phyloP scores from a whole-genome alignment of 2,888 invertebrate species.

The Melangyna quadrimaculata region DNA sequence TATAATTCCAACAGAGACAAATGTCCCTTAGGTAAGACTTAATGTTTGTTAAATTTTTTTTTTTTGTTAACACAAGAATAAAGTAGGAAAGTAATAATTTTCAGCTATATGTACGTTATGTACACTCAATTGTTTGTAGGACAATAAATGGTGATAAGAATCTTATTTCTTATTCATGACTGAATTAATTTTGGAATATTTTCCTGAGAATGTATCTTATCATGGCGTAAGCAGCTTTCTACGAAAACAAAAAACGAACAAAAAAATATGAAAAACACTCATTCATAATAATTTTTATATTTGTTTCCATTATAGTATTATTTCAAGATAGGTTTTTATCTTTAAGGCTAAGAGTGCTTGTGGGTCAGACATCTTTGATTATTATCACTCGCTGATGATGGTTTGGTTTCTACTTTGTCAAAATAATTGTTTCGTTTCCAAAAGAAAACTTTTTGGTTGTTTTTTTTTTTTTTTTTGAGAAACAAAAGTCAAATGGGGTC shows the following conservation, averaged over 20 bases:
- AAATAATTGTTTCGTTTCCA: not conserved
- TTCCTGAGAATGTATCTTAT: conserved; percentile 4
- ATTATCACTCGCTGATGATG: conserved; percentile 10
- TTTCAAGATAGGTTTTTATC: not conserved
- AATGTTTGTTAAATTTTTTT: not conserved
- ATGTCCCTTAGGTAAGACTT: not conserved
- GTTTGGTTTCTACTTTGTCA: not conserved
- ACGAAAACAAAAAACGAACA: not conserved
- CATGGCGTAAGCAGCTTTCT: conserved; percentile 32
- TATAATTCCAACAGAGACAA: not conserved
- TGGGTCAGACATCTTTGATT: conserved; percentile 24
- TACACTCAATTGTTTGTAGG: not conserved
- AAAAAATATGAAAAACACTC: not conserved
- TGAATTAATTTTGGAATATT: conserved; percentile 32
- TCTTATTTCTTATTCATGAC: conserved; percentile 44
- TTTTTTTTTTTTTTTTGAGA: not conserved
- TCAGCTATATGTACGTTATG: not conserved
- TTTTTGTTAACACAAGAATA: not conserved
- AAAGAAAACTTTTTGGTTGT: not conserved
- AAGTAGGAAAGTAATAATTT: not conserved
- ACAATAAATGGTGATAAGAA: conserved; percentile 48
- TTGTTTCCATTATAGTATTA: not conserved
- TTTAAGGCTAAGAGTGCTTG: not conserved
- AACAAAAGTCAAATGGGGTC: conserved; percentile 4
- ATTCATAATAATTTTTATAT: conserved; percentile 10